Evolutionary conservation across 2,113 vertebrate genomes (phyloP).

Genomic region (Nesogale talazaci): DNA sequence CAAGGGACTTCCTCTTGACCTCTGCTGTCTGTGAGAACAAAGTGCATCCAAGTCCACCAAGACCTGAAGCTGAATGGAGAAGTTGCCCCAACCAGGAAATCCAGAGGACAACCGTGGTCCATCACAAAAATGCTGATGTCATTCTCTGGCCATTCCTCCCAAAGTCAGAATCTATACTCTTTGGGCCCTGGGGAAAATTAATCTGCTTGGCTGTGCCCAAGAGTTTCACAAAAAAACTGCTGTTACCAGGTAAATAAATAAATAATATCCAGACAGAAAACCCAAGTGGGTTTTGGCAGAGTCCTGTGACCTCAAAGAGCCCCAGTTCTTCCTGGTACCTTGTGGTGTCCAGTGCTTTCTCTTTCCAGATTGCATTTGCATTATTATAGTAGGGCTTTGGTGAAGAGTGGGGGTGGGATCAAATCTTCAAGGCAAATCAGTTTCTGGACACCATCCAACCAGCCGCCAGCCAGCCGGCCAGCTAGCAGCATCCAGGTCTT

Average conservation of each 20-base stretch:
- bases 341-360: not conserved
- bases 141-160: not conserved
- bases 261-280: conserved; percentile 51
- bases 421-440: not conserved
- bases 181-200: not conserved
- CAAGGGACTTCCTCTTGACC: not conserved
- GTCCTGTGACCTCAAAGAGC: conserved; percentile 16
- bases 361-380: conserved; percentile 1
- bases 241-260: conserved; percentile 51
- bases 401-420: not conserved
- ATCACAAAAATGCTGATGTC: not conserved
- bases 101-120: not conserved
- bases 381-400: conserved; percentile 17
- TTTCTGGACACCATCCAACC: not conserved
- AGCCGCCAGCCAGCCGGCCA: not conserved
- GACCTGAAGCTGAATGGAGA: not conserved
- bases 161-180: not conserved
- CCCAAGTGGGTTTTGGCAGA: conserved; percentile 4
- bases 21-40: not conserved
- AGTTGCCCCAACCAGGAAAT: not conserved
- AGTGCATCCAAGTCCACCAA: not conserved
- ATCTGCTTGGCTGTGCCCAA: not conserved
- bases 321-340: not conserved
- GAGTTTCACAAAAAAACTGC: conserved; percentile 9
- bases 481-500: not conserved